A percentile compares a stretch with the other conserved stretches of the same genome.
These are phyloP conservation scores for Oncorhynchus gorbuscha DNA, from an alignment of 2,113 vertebrate genomes.

Conservation along the genomic window DNA sequence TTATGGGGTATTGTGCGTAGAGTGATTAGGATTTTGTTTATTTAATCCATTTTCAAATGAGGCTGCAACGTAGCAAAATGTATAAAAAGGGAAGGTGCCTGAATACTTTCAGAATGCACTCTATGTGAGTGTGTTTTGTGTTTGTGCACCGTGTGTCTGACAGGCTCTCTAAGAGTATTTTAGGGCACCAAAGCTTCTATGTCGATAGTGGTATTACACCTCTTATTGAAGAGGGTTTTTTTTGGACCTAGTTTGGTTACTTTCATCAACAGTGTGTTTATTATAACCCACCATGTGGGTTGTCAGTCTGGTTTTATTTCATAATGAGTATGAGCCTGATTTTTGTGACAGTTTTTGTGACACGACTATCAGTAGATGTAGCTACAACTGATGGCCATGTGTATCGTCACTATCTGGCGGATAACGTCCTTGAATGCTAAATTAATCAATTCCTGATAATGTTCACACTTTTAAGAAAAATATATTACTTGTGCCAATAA, in stretches of 20 bases:
- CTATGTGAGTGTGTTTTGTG: constrained; percentile 49
- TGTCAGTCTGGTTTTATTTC: constrained; percentile 4
- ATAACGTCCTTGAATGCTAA: background rate
- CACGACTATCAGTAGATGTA: constrained; percentile 5
- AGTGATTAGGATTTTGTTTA: too few relatives aligned
- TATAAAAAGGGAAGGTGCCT: too few relatives aligned
- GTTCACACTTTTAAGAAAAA: constrained; percentile 48
- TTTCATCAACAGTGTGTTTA: constrained; percentile 29
- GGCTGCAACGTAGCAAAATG: too few relatives aligned
- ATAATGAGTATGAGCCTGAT: background rate
- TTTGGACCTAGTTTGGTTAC: constrained; percentile 42
- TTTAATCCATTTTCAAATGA: too few relatives aligned
- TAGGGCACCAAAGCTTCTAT: constrained; percentile 38
- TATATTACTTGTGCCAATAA: constrained; percentile 66
- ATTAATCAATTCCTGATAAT: constrained; percentile 19
- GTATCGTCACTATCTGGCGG: background rate
- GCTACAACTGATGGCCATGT: constrained; percentile 20
- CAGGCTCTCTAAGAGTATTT: constrained; percentile 34
- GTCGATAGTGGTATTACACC: background rate
- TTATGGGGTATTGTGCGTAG: too few relatives aligned
- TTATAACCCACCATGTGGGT: background rate
- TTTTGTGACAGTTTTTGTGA: constrained; percentile 15
- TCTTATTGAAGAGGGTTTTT: constrained; percentile 30
- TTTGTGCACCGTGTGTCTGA: constrained; percentile 45
- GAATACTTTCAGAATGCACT: too few relatives aligned